Base-by-base conservation (phyloP, 2,797 vertebrate species). In the Acridotheres tristis region DNA sequence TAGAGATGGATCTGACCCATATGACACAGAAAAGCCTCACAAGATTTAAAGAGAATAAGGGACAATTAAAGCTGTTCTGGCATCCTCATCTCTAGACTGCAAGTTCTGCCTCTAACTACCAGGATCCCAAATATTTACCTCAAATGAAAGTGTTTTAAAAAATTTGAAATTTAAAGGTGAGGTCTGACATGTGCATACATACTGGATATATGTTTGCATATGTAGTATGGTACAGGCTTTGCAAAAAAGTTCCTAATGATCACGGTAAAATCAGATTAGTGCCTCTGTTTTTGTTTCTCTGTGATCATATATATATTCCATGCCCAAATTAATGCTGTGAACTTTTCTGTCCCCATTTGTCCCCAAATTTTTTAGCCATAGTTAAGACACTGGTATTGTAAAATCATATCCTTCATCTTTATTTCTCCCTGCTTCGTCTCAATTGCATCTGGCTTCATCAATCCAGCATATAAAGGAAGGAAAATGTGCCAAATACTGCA, bases 401-500 rank as follows among this genome's bases (percentile, higher is more conserved):
- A 71, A 80, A 30, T 8, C n/a, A 8, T 54, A 51, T 88, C 51
- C 22, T 93, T 68, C 67, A 81, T 8, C 32, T 55, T 73, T 85
- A 47, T 89, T 79, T 90, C 51, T 90, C 40, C 26, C 54, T 69
- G 47, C 38, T 84, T 84, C 1, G 0, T 78, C 74, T 94, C 59
- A 85, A n/a, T 90, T 80, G 29, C 42, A 78, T 65, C 48, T 94
- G 42, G 43, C 58, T 94, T 94, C 78, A 87, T 81, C 67, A 94
- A 77, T 16, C 17, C 23, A 77, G 61, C 1, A 2, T 45, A 92
- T 62, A 95, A 95, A 55, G 34, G 66, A 90, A 80, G 36, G 40
- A 68, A 89, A 94, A 92, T 1, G 25, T 82, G 82, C 85, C 89
- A 96, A 95, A 96, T 71, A 57, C 45, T 17, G 18, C 73, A 69